Base-by-base conservation (phyloP, 2,113 vertebrate genomes). In the Ptilonorhynchus violaceus region DNA sequence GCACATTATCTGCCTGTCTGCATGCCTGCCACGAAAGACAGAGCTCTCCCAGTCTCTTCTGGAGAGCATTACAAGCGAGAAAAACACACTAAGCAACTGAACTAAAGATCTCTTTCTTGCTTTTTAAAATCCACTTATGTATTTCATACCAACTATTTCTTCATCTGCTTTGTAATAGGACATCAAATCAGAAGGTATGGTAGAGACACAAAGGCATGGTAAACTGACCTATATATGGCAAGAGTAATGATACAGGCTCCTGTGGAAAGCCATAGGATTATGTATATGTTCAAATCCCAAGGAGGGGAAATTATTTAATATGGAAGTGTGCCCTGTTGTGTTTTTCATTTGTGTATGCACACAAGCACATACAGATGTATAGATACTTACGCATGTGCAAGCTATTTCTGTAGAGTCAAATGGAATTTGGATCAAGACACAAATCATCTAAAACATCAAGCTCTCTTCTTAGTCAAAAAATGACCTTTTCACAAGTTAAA, bases 401-500 rank as follows among this genome's bases (percentile, higher is more conserved):
- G 60, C 14, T 70, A 42, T 83, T 96, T 88, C 80, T 86, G 62
- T 55, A 58, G 24, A 92, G 22, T 86, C 59, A 89, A 62, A 35
- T 33, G 28, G 30, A 85, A 75, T 96, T 84, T 93, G 37, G 59
- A 91, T 87, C 68, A 90, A 96, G 82, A 50, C 49, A 91, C 50
- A 95, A 85, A 62, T 79, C 27, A 86, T n/a, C 33, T 66, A 82
- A 95, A 94, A 59, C 85, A 74, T 23, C 56, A 55, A 85, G 31
- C 77, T 93, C 79, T 67, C 70, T 81, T 92, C 87, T 88, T 82
- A 64, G 50, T 42, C 39, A 10, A 86, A 73, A 93, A 93, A 67
- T 89, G 46, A 96, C 88, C 95, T 96, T 97, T 95, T 92, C 72
- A 86, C 37, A 86, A 96, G 78, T 89, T 86, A 95, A 95, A 76